Evolutionary conservation across 2,888 invertebrate species (phyloP).

Genomic region (Zaprionus bogoriensis): DNA sequence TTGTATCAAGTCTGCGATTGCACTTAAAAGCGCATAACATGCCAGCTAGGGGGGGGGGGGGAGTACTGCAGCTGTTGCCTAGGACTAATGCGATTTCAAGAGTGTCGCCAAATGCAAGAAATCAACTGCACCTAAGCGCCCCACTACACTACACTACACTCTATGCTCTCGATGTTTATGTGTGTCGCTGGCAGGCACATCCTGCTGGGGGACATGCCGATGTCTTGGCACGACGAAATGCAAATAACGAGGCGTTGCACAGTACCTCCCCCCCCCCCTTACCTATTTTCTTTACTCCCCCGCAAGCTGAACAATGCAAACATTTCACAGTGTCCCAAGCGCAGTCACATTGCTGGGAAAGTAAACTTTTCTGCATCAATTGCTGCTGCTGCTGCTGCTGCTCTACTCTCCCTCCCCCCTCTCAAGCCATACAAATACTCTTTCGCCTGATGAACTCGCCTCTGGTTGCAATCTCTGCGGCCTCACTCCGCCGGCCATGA

Average conservation of each 20-base stretch:
- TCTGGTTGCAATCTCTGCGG: slow-evolving; percentile 26
- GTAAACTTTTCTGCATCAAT: slow-evolving; percentile 75
- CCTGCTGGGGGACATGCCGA: slow-evolving; percentile 48
- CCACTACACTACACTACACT: neutral
- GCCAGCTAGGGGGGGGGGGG: slow-evolving; percentile 1
- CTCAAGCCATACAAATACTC: too few relatives aligned
- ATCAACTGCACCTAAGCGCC: slow-evolving; percentile 71
- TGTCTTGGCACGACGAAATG: slow-evolving; percentile 52
- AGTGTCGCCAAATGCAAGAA: slow-evolving; percentile 64
- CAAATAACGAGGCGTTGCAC: slow-evolving; percentile 63
- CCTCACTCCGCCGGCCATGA: slow-evolving; percentile 20
- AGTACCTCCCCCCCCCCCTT: too few relatives aligned
- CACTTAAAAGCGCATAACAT: slow-evolving; percentile 49
- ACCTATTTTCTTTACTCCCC: neutral
- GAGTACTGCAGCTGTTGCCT: slow-evolving; percentile 8
- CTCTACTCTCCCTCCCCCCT: too few relatives aligned
- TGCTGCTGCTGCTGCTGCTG: slow-evolving; percentile 32
- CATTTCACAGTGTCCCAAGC: slow-evolving; percentile 27
- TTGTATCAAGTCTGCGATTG: slow-evolving; percentile 21
- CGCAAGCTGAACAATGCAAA: slow-evolving; percentile 37
- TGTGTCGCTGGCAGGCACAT: slow-evolving; percentile 51
- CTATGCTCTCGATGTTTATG: slow-evolving; percentile 38
- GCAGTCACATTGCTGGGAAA: slow-evolving; percentile 26
- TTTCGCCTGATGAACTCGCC: slow-evolving; percentile 61
- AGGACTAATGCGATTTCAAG: slow-evolving; percentile 70